Evolutionary conservation across 2,113 vertebrate genomes (phyloP), one percentile per base, ranked within the genome.

Genomic region (Laterallus jamaicensis): DNA sequence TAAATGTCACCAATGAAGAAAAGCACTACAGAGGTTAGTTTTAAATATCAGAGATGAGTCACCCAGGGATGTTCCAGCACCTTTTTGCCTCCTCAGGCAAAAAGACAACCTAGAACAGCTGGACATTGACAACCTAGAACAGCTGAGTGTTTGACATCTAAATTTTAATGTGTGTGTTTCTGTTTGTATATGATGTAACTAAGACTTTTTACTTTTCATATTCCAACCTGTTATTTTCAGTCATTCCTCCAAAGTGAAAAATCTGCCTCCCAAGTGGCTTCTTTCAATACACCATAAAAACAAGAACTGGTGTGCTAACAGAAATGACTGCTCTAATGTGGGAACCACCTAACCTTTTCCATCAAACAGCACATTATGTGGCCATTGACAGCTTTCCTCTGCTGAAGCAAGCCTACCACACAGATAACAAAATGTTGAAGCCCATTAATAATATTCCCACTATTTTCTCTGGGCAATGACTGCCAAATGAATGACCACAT

Each of bases 211-310:
- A 32, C 59, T 56, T 77, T 86, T 22, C 58, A 59, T 90, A 55
- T 82, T 88, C 78, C 71, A 92, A 60, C 39, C 75, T 89, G 77
- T 54, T 80, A 52, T 52, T 88, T 86, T 90, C 91, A 93, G 58
- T 56, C 69, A 60, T 20, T 84, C 73, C 49, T 80, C 50, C 26
- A 37, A 64, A 80, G 75, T 60, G 37, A 79, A 79, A 69, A 89
- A 22, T 12, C 32, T 80, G 74, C 37, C 37, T 93, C 84, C 73
- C 66, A 47, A 62, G 49, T 8, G 68, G 60, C 55, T 93, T 82
- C 78, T 68, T 83, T 83, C 75, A 90, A 6, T 84, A 9, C 32
- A 26, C 59, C 75, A 35, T 67, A 80, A 93, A 94, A 28, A 44
- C 21, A 37, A 94, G 56, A 26, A 8, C 44, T 71, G 64, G 39